Evolutionary conservation across 2,888 invertebrate genomes (phyloP).

Genomic region (Chloroclystis v-ata): DNA sequence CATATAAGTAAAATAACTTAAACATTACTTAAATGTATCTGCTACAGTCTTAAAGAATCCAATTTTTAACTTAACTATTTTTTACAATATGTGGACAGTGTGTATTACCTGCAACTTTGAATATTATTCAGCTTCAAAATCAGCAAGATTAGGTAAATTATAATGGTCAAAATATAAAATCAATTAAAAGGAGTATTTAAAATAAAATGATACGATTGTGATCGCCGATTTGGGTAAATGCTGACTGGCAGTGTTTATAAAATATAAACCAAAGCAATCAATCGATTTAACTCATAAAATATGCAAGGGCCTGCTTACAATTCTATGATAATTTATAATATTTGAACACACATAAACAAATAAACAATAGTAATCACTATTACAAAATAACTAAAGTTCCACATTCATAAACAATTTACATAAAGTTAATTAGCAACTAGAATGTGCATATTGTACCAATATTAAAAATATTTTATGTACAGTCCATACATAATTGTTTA

Average conservation of each 20-base stretch:
- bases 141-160: constrained; percentile 15
- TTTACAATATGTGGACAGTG: constrained; percentile 36
- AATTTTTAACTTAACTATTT: constrained; percentile 42
- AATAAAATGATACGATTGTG: constrained; percentile 30
- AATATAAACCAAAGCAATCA: constrained; percentile 48
- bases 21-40: constrained; percentile 57
- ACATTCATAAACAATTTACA: constrained; percentile 29
- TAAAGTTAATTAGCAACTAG: constrained; percentile 12
- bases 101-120: constrained; percentile 34
- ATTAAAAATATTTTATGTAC: constrained; percentile 42
- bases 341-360: constrained; percentile 5
- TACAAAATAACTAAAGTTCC: constrained; percentile 34
- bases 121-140: constrained; percentile 20
- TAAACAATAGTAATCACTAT: constrained; percentile 19
- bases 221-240: constrained; percentile 50
- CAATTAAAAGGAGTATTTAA: constrained; percentile 23
- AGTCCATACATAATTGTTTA: constrained; percentile 52
- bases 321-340: constrained; percentile 18
- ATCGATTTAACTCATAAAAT: constrained; percentile 41
- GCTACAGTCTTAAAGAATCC: constrained; percentile 60
- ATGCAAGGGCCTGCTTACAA: constrained; percentile 63
- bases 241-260: constrained; percentile 58
- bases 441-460: constrained; percentile 35
- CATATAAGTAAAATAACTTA: constrained; percentile 67
- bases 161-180: constrained; percentile 31